phyloP scores from a whole-genome alignment of 2,888 invertebrate species.

The Myopa testacea region DNA sequence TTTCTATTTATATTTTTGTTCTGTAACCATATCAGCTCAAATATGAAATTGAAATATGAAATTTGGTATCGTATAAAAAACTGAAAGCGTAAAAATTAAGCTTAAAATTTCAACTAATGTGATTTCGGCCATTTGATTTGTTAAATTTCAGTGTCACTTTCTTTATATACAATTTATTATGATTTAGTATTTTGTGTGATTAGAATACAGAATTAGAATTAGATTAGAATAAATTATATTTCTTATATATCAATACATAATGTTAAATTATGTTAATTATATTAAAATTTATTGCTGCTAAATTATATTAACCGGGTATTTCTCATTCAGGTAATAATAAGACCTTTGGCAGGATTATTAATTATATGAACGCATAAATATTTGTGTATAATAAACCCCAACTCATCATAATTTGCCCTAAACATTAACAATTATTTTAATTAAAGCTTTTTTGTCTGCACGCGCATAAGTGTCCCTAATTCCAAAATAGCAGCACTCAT shows the following conservation, averaged over 20 bases:
- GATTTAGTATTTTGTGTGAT: not conserved
- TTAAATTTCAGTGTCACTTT: not conserved
- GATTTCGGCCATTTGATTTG: not conserved
- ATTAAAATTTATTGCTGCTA: not conserved
- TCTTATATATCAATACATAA: not conserved
- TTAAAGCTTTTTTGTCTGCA: constrained; percentile 57
- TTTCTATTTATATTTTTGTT: too few relatives aligned
- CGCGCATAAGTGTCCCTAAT: constrained; percentile 18
- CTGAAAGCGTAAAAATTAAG: too few relatives aligned
- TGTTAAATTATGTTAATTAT: not conserved
- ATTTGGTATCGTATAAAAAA: too few relatives aligned
- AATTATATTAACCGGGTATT: constrained; percentile 60
- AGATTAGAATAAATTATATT: not conserved
- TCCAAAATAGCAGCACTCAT: not conserved
- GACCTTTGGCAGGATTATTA: constrained; percentile 64
- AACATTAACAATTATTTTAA: constrained; percentile 58
- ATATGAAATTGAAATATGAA: too few relatives aligned
- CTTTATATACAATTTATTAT: not conserved
- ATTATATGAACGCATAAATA: not conserved
- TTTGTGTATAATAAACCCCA: not conserved
- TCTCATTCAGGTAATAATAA: constrained; percentile 62
- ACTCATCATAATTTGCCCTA: not conserved
- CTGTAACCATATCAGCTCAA: too few relatives aligned
- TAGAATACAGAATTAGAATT: not conserved
- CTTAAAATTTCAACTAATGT: too few relatives aligned